Evolutionary conservation across 1,140 invertebrate genomes (phyloP), one percentile per base, ranked within the genome.

Genomic region (Parapsyche elsis): DNA sequence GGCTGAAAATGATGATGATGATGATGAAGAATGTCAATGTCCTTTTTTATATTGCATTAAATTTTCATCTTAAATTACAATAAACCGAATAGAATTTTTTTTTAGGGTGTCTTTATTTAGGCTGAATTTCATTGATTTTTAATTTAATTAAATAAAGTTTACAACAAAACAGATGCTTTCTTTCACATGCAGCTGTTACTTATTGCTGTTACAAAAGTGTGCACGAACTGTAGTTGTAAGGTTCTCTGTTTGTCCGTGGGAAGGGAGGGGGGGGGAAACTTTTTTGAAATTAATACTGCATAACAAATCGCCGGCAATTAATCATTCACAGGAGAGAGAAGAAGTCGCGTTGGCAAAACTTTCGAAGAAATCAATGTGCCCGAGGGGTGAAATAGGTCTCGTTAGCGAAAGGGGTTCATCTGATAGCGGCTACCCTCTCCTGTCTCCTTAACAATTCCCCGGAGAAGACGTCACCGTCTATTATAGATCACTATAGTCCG

Each of bases 351-450:
- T 10, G 4, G 73, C 44, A 53, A 73, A 80, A 80, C 44, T 75
- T 64, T 78, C 75, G 53, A 79, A 80, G 78, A 80, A 82, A 82
- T 82, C 81, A 82, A 82, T 82, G 75, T 30, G 49, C 64, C 64
- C 23, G 9, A 19, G 80, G 73, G 79, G 71, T 59, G 71, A 74
- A 74, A 74, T 53, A 46, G 44, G 44, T 74, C 21, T 67, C 21
- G 64, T 67, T 67, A 67, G 64, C 64, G 24, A 67, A 67, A 67
- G 21, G 21, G 64, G 64, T 67, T 67, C 64, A 53, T 53, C 49
- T 53, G 49, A 14, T 53, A 53, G 30, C 30, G 30, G 30, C 30
- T 38, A 38, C 30, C 30, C 30, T 38, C 30, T 38, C 30, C 30
- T 38, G 30, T 38, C 30, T 38, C 30, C 30, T 38, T 38, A 38